Percentiles rank a stretch among this genome's conserved stretches.
These are phyloP conservation scores for Andinoacara biseriatus DNA, from an alignment of 2,113 vertebrate genomes.

Conservation along the genomic window DNA sequence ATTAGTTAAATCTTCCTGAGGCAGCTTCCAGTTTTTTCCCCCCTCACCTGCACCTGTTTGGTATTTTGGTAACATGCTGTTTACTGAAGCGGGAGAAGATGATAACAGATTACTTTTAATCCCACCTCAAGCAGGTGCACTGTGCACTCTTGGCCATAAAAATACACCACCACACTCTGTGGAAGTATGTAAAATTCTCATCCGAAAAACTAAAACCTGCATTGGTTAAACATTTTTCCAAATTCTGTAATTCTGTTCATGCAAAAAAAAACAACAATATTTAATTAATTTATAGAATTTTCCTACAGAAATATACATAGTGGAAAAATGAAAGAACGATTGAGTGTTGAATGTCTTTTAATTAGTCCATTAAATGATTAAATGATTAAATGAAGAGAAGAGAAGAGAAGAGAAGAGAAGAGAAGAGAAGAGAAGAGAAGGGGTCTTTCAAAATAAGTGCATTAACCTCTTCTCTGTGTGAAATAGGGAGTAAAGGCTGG, in stretches of 20 bases:
- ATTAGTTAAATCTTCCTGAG: conserved; percentile 21
- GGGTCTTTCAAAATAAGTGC: conserved; percentile 53
- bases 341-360: conserved; percentile 20
- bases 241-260: not conserved
- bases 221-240: not conserved
- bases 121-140: conserved; percentile 19
- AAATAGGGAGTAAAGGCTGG: conserved; percentile 70
- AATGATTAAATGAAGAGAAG: too few relatives aligned
- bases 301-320: not conserved
- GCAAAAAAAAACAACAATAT: not conserved
- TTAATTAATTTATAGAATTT: not conserved
- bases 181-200: not conserved
- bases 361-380: conserved; percentile 43
- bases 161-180: not conserved
- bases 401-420: not conserved
- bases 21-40: not conserved
- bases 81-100: conserved; percentile 19
- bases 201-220: not conserved
- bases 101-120: conserved; percentile 52
- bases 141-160: not conserved
- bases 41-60: conserved; percentile 35
- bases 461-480: conserved; percentile 57
- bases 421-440: not conserved
- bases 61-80: conserved; percentile 43
- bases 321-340: not conserved